Evolutionary conservation across 2,113 vertebrate genomes (phyloP).

Genomic region (Gorsachius goisagi): DNA sequence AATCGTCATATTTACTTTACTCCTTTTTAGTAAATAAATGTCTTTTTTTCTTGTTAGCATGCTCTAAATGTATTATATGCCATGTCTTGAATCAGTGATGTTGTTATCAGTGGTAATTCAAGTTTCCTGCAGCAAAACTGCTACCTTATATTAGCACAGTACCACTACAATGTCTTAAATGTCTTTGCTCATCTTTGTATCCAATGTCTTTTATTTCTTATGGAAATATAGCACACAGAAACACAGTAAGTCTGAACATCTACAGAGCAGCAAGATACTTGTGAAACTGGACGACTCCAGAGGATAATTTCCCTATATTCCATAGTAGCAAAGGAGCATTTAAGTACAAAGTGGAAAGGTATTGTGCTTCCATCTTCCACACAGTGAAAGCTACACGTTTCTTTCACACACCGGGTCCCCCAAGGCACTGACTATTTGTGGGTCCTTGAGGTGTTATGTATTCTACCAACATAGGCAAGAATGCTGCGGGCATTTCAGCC

Average conservation of each 20-base stretch:
- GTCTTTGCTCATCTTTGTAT: not conserved
- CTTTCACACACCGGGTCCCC: not conserved
- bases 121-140: not conserved
- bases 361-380: not conserved
- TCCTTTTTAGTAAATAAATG: not conserved
- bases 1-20: not conserved
- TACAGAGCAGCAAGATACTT: not conserved
- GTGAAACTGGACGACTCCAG: not conserved
- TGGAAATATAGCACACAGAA: not conserved
- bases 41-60: not conserved
- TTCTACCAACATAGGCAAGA: not conserved
- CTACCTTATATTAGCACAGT: not conserved
- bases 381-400: not conserved
- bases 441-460: not conserved
- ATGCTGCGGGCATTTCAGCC: not conserved
- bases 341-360: not conserved
- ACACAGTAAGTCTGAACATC: not conserved
- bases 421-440: not conserved
- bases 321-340: not conserved
- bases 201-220: not conserved
- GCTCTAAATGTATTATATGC: not conserved
- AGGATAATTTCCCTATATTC: not conserved
- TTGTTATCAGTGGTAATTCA: not conserved
- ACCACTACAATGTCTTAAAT: not conserved
- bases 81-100: not conserved